Evolutionary conservation across 2,888 invertebrate species (phyloP).

Genomic region (Pseudeuparius sepicola): DNA sequence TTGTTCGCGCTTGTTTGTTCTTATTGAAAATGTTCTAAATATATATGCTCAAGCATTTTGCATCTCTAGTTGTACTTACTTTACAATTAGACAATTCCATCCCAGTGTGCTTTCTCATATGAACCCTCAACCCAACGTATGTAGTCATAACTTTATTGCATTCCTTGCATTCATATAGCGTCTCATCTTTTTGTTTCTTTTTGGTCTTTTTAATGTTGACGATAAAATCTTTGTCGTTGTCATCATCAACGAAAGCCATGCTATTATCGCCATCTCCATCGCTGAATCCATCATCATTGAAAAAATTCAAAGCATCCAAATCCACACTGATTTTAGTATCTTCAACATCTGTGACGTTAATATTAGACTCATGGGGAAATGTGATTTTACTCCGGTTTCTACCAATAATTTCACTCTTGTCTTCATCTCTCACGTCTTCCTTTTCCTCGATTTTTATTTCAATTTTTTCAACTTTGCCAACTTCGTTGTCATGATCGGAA

Average conservation of each 20-base stretch:
- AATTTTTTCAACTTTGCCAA: background rate
- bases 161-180: constrained; percentile 31
- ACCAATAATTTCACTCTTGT: constrained; percentile 4
- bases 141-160: constrained; percentile 32
- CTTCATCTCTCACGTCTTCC: constrained; percentile 2
- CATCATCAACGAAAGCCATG: constrained; percentile 19
- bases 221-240: constrained; percentile 18
- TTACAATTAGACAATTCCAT: constrained; percentile 29
- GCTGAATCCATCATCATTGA: constrained; percentile 26
- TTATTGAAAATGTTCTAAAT: too few species aligned
- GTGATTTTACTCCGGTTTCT: too few species aligned
- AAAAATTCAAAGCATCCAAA: constrained; percentile 18
- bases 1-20: too few species aligned
- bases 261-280: constrained; percentile 21
- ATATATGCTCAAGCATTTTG: too few species aligned
- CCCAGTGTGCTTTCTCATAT: constrained; percentile 58
- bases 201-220: constrained; percentile 18
- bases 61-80: too few species aligned
- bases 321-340: too few species aligned
- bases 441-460: background rate
- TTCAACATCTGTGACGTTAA: too few species aligned
- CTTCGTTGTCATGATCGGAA: constrained; percentile 14
- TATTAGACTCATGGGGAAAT: too few species aligned
- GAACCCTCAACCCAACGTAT: constrained; percentile 37
- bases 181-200: constrained; percentile 27